These are phyloP conservation scores for Ophion slaviceki DNA, from an alignment of 2,888 invertebrate species.

Conservation along the genomic window DNA sequence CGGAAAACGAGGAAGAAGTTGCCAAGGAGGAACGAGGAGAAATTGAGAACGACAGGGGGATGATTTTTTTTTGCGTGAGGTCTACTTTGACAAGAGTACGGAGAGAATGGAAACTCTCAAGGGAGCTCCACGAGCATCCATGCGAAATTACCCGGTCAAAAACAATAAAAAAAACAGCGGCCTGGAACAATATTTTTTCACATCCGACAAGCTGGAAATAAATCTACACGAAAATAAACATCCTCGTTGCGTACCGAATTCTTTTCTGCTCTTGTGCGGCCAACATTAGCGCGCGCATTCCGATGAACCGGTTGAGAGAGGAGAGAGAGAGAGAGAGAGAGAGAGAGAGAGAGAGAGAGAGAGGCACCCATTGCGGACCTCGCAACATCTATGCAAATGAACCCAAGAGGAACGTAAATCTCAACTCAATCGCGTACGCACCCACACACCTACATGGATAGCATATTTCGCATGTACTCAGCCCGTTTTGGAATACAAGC, in stretches of 20 bases:
- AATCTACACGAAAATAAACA: slow-evolving; percentile 65
- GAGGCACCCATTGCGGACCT: slow-evolving; percentile 14
- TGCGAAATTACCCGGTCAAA: too few relatives aligned
- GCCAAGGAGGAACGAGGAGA: slow-evolving; percentile 28
- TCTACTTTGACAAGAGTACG: background rate
- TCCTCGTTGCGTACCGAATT: slow-evolving; percentile 28
- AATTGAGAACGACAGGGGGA: slow-evolving; percentile 6
- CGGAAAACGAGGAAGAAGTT: slow-evolving; percentile 23
- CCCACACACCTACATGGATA: background rate
- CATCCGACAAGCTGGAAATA: slow-evolving; percentile 64
- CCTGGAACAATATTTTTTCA: slow-evolving; percentile 6
- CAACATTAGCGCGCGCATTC: background rate
- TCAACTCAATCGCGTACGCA: slow-evolving; percentile 34
- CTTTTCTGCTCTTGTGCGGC: background rate
- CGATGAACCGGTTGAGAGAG: slow-evolving; percentile 27
- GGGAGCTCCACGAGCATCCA: too few relatives aligned
- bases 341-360: slow-evolving; percentile 35
- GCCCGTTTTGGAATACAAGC: too few relatives aligned
- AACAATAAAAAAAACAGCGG: too few relatives aligned
- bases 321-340: too few relatives aligned
- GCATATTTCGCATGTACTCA: background rate
- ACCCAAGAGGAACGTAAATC: slow-evolving; percentile 39
- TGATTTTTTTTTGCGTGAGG: background rate
- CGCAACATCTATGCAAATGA: slow-evolving; percentile 53
- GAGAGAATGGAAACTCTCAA: slow-evolving; percentile 23